These are phyloP conservation scores for Carlito syrichta DNA, from an alignment of 2,113 vertebrate species.

Conservation along the genomic window DNA sequence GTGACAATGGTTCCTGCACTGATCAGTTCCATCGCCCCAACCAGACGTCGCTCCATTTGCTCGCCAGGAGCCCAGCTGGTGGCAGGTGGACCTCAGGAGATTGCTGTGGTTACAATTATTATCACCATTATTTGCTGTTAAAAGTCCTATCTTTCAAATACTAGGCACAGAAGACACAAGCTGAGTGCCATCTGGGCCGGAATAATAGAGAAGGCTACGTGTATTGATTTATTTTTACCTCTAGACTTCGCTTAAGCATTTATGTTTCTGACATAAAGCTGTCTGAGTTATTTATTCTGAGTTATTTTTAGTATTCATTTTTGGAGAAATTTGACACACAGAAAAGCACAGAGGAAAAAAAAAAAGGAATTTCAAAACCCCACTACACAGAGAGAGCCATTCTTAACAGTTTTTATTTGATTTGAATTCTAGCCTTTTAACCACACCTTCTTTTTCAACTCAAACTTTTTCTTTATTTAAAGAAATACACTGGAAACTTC, in stretches of 20 bases:
- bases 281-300: not conserved
- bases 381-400: not conserved
- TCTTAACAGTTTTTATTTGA: not conserved
- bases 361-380: not conserved
- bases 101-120: not conserved
- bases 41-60: fast-evolving
- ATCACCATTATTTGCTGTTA: not conserved
- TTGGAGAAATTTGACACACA: not conserved
- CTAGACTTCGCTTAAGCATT: not conserved
- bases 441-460: not conserved
- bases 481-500: not conserved
- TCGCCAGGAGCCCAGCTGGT: not conserved
- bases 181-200: not conserved
- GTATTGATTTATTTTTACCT: not conserved
- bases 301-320: not conserved
- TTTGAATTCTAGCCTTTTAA: not conserved
- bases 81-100: not conserved
- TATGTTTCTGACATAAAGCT: not conserved
- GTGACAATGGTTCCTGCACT: not conserved
- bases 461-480: not conserved
- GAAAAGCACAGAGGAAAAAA: not conserved
- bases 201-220: not conserved
- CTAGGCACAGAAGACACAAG: not conserved
- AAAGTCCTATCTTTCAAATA: not conserved
- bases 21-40: not conserved